These are phyloP conservation scores for Eremophila alpestris DNA, from an alignment of 2,797 vertebrate genomes.

Conservation along the genomic window DNA sequence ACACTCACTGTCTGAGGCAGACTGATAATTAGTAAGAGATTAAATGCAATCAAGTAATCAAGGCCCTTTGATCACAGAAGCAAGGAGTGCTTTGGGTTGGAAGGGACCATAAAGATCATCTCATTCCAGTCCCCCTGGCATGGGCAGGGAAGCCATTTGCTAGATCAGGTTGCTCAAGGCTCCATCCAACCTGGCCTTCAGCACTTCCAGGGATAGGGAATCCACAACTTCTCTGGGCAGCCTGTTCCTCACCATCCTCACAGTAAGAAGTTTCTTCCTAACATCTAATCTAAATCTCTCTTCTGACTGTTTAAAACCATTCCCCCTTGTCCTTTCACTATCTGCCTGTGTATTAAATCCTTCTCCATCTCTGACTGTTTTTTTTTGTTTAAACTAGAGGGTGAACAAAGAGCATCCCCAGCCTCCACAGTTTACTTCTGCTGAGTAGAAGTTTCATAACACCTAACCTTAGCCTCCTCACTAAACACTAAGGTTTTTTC, in stretches of 20 bases:
- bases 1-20: neutral
- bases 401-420: neutral
- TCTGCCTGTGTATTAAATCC: neutral
- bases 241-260: neutral
- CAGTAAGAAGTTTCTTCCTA: neutral
- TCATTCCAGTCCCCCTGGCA: neutral
- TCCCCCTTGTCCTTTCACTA: neutral
- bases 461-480: neutral
- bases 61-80: neutral
- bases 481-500: neutral
- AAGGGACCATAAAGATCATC: neutral
- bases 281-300: neutral
- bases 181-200: neutral
- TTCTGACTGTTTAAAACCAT: neutral
- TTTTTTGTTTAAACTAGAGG: neutral
- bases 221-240: neutral
- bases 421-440: neutral
- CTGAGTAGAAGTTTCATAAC: neutral
- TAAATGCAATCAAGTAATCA: neutral
- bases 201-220: neutral
- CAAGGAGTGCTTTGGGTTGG: neutral
- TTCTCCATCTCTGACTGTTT: neutral
- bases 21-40: constrained; percentile 16
- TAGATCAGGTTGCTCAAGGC: neutral
- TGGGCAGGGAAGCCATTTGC: neutral